phyloP scores from a whole-genome alignment of 92 coral and sea anemone genomes.

The Bergia puertoricense region DNA sequence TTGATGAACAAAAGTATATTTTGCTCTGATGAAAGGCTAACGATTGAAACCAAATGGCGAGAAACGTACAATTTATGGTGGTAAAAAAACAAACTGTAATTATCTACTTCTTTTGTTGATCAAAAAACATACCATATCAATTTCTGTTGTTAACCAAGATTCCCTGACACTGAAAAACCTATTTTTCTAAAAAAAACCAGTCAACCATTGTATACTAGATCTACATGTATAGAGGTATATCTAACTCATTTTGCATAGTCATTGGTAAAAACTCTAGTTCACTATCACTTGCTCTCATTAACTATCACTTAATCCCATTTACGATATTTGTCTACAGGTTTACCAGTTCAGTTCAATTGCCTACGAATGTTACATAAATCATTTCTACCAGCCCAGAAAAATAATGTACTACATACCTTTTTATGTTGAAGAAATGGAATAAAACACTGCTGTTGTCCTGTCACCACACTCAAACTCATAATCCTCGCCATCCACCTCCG shows the following conservation, averaged over 20 bases:
- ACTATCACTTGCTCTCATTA: background rate
- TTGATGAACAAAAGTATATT: constrained; percentile 58
- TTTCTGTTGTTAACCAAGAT: no score
- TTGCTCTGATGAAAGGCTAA: no score
- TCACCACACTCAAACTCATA: constrained; percentile 87
- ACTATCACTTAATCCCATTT: background rate
- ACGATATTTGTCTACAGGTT: background rate
- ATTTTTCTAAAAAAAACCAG: no score
- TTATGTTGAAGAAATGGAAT: constrained; percentile 83
- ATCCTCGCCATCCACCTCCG: constrained; percentile 86
- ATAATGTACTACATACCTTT: background rate
- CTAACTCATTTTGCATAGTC: background rate
- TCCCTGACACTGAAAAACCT: no score
- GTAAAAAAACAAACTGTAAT: constrained; percentile 54
- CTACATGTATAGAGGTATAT: no score
- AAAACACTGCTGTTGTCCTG: constrained; percentile 94
- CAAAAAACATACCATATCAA: no score
- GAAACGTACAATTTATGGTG: constrained; percentile 40
- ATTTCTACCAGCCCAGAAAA: background rate
- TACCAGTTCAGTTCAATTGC: background rate
- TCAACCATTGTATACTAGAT: no score
- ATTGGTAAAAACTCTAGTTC: constrained; percentile 64
- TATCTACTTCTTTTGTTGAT: no score
- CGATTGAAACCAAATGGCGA: no score
- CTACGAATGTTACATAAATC: background rate